Conservation (phyloP, 1,140 invertebrate species). For the Temnothorax nylanderi region DNA sequence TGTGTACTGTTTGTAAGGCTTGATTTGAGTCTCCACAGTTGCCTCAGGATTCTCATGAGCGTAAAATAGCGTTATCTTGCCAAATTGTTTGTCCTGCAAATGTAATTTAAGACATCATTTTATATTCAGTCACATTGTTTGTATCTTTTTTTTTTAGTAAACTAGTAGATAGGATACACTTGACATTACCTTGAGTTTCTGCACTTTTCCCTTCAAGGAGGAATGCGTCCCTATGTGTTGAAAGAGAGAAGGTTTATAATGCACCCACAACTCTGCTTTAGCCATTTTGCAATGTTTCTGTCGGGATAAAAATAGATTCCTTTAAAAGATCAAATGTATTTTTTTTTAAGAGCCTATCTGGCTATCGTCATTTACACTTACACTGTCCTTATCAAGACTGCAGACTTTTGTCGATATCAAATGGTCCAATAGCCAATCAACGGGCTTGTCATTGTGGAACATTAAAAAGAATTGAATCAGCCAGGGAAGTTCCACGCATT, state of each 20-base stretch:
- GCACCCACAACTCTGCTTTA: slow-evolving; percentile 93
- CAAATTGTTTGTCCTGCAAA: slow-evolving; percentile 95
- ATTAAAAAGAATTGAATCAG: slow-evolving; percentile 97
- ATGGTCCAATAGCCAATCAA: slow-evolving; percentile 98
- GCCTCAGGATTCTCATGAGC: slow-evolving; percentile 94
- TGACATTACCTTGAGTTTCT: slow-evolving; percentile 95
- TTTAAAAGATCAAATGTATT: slow-evolving; percentile 10
- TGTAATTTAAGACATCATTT: slow-evolving; percentile 31
- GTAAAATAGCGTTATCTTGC: slow-evolving; percentile 93
- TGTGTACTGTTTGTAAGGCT: slow-evolving; percentile 94
- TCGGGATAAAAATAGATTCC: slow-evolving; percentile 82
- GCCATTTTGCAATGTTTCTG: slow-evolving; percentile 95
- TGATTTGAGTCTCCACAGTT: slow-evolving; percentile 91
- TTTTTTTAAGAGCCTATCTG: not conserved
- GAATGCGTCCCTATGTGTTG: slow-evolving; percentile 98
- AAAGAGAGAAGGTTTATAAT: slow-evolving; percentile 97
- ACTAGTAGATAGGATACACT: not conserved
- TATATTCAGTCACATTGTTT: not conserved
- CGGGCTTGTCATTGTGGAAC: slow-evolving; percentile 98
- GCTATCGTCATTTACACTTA: slow-evolving; percentile 84
- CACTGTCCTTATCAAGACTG: slow-evolving; percentile 92
- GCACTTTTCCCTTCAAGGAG: slow-evolving; percentile 98
- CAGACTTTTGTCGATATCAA: slow-evolving; percentile 97
- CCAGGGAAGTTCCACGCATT: slow-evolving; percentile 94
- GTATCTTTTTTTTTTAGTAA: slow-evolving; percentile 31